Conservation (phyloP, 2,888 invertebrate species). For the Drosophila lacicola region DNA sequence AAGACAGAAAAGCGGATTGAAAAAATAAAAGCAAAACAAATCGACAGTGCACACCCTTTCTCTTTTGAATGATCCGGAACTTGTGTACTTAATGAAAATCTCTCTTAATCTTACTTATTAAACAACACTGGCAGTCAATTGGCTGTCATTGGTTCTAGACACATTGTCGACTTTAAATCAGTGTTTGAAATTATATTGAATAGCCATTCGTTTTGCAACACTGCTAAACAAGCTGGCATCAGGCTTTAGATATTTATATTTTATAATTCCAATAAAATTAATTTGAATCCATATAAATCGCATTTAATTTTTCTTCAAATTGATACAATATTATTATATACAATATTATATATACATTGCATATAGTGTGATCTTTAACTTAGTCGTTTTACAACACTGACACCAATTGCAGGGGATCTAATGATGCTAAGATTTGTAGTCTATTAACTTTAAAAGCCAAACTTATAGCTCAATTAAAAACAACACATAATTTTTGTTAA, state of each 20-base stretch:
- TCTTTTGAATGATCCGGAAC: not conserved
- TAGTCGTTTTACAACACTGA: not conserved
- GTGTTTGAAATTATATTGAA: not conserved
- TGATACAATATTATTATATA: no score
- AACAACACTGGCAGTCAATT: not conserved
- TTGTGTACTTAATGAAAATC: not conserved
- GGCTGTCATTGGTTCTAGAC: no score
- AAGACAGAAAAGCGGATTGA: conserved; percentile 21
- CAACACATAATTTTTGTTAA: not conserved
- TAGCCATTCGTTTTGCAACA: no score
- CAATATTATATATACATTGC: no score
- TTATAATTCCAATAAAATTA: no score
- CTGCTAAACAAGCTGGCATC: no score
- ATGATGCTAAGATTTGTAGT: not conserved
- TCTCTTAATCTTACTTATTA: not conserved
- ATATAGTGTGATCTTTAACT: no score
- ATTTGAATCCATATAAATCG: no score
- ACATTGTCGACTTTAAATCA: not conserved
- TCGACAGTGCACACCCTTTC: no score
- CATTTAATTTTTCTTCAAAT: no score
- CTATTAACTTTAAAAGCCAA: not conserved
- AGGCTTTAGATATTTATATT: no score
- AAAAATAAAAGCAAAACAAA: conserved; percentile 9
- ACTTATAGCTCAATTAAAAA: not conserved
- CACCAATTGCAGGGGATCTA: not conserved